These are phyloP conservation scores for Oryctes rhinoceros DNA, from an alignment of 1,140 invertebrate species.

Conservation along the genomic window DNA sequence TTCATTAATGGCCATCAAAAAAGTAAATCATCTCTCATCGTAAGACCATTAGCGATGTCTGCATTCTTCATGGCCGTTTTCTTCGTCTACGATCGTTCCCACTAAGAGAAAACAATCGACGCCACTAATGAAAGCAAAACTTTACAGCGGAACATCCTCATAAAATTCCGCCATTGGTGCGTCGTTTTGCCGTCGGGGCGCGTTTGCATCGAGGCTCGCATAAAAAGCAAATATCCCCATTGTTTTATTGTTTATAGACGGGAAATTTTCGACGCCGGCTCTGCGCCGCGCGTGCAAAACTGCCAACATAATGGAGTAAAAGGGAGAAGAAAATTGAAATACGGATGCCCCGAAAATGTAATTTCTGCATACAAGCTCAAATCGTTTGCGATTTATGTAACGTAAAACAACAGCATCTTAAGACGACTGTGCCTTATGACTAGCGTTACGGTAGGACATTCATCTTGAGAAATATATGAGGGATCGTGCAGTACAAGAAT, in stretches of 20 bases:
- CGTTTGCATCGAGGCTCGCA: background rate
- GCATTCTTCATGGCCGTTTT: background rate
- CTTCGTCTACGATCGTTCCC: background rate
- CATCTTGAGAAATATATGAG: too few relatives aligned
- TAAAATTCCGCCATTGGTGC: background rate
- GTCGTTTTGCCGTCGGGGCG: background rate
- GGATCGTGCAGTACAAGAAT: too few relatives aligned
- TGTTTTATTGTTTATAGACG: constrained; percentile 2
- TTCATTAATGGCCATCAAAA: background rate
- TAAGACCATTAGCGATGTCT: background rate
- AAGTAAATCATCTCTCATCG: background rate
- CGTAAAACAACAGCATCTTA: too few relatives aligned
- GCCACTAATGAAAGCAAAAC: constrained; percentile 9
- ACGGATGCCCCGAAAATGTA: background rate
- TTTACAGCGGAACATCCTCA: constrained; percentile 1
- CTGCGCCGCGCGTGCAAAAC: background rate
- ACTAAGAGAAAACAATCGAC: background rate
- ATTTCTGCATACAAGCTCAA: background rate
- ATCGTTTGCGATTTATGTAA: too few relatives aligned
- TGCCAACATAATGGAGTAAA: background rate
- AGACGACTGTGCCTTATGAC: too few relatives aligned
- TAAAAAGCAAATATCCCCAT: constrained; percentile 18
- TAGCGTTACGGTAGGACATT: too few relatives aligned
- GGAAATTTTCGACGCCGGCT: background rate
- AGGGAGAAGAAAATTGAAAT: background rate